A percentile compares a stretch with the other conserved stretches of the same genome.
These are phyloP conservation scores for Cynocephalus volans DNA, from an alignment of 2,113 vertebrate species.

Conservation along the genomic window DNA sequence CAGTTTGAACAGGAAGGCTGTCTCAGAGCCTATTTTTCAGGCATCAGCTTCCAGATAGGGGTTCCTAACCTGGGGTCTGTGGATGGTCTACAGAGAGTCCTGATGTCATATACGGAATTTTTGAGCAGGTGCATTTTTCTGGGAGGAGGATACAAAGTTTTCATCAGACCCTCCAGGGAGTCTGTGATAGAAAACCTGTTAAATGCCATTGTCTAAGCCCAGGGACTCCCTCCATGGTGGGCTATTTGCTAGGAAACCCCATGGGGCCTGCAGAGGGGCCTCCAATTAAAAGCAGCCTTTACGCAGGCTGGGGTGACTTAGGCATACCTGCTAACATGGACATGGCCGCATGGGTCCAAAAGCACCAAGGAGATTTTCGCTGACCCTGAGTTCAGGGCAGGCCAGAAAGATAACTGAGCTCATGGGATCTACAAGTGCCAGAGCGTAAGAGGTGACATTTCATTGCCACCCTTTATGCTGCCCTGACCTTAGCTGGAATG, in stretches of 20 bases:
- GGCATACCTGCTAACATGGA: too few relatives aligned
- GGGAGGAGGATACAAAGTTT: not conserved
- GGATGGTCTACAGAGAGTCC: not conserved
- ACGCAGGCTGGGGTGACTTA: not conserved
- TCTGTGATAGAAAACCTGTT: not conserved
- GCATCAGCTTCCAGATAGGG: not conserved
- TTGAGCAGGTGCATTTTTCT: not conserved
- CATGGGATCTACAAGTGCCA: too few relatives aligned
- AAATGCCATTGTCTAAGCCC: not conserved
- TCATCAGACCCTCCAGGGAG: not conserved
- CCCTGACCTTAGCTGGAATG: not conserved
- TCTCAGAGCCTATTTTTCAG: not conserved
- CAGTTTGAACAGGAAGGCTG: not conserved
- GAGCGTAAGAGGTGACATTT: accelerated
- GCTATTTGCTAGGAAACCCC: not conserved
- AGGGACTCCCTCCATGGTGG: not conserved
- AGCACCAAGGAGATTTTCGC: accelerated
- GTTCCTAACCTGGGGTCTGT: not conserved
- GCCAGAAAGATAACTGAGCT: not conserved
- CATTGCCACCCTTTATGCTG: accelerated
- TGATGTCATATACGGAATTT: not conserved
- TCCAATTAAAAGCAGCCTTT: not conserved
- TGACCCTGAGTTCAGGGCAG: not conserved
- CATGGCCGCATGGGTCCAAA: not conserved
- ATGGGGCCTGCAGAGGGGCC: not conserved